Conservation (phyloP, 2,888 invertebrate species). For the Rhamphomyia laevipes region DNA sequence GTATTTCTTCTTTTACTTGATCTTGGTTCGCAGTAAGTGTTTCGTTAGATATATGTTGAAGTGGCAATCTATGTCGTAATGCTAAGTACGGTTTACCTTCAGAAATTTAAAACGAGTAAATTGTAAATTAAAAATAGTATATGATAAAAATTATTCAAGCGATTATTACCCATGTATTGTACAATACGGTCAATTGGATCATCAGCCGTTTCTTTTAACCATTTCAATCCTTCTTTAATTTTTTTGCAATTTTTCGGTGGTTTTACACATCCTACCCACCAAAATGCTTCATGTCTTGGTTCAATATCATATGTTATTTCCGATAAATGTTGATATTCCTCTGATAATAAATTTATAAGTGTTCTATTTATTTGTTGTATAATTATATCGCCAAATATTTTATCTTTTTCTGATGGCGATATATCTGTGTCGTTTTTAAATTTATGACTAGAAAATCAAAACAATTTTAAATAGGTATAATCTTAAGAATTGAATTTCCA, state of each 20-base stretch:
- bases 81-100: slow-evolving; percentile 51
- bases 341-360: slow-evolving; percentile 46
- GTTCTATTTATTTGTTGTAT: slow-evolving; percentile 58
- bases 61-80: slow-evolving; percentile 54
- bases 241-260: slow-evolving; percentile 40
- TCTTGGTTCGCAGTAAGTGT: slow-evolving; percentile 45
- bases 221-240: slow-evolving; percentile 34
- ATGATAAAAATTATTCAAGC: no score
- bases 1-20: slow-evolving; percentile 36
- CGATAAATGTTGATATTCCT: slow-evolving; percentile 47
- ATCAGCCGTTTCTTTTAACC: slow-evolving; percentile 38
- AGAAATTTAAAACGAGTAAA: background rate
- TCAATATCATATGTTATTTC: slow-evolving; percentile 55
- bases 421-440: slow-evolving; percentile 5
- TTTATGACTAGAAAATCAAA: background rate
- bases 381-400: slow-evolving; percentile 35
- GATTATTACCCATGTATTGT: slow-evolving; percentile 52
- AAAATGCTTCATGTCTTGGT: slow-evolving; percentile 75
- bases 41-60: slow-evolving; percentile 49
- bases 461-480: background rate
- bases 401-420: slow-evolving; percentile 20
- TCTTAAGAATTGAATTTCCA: no score
- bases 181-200: slow-evolving; percentile 52
- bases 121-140: background rate
- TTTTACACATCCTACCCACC: slow-evolving; percentile 66